phyloP scores from a whole-genome alignment of 2,113 vertebrate species.

The Silurus glanis region DNA sequence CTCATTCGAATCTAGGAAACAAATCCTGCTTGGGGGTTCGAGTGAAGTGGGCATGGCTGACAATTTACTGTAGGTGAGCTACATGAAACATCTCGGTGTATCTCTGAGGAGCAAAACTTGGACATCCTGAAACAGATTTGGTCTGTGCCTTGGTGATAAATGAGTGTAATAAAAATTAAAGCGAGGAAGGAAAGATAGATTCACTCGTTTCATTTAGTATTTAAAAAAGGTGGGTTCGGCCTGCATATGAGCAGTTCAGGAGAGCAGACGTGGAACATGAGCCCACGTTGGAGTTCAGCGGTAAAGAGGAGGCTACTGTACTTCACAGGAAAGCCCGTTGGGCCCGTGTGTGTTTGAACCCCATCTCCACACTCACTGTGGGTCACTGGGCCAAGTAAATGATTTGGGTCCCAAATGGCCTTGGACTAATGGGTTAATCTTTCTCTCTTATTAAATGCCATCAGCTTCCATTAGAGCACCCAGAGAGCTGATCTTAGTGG shows the following conservation, averaged over 20 bases:
- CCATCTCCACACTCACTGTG: constrained; percentile 49
- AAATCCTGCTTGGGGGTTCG: neutral
- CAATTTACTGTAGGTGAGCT: neutral
- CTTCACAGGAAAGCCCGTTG: neutral
- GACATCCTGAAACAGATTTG: neutral
- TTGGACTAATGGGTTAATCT: constrained; percentile 59
- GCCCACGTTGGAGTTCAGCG: neutral
- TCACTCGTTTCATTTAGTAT: neutral
- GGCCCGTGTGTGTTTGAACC: constrained; percentile 12
- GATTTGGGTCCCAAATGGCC: constrained; percentile 56
- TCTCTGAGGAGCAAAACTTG: neutral
- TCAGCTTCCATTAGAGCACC: constrained; percentile 56
- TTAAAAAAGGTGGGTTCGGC: neutral
- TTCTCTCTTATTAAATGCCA: constrained; percentile 58
- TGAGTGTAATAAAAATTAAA: neutral
- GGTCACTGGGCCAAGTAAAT: constrained; percentile 62
- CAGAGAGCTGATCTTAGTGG: constrained; percentile 43
- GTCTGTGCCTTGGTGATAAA: neutral
- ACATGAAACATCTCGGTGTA: neutral
- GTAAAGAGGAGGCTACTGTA: constrained; percentile 3
- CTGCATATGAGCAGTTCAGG: neutral
- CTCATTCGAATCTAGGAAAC: neutral
- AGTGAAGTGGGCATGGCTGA: constrained; percentile 56
- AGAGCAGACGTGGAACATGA: neutral
- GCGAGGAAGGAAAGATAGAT: neutral